A percentile compares a stretch with the other conserved stretches of the same genome.
Evolutionary conservation across 2,113 vertebrate genomes (phyloP).

Genomic region (Oenanthe oenanthe): DNA sequence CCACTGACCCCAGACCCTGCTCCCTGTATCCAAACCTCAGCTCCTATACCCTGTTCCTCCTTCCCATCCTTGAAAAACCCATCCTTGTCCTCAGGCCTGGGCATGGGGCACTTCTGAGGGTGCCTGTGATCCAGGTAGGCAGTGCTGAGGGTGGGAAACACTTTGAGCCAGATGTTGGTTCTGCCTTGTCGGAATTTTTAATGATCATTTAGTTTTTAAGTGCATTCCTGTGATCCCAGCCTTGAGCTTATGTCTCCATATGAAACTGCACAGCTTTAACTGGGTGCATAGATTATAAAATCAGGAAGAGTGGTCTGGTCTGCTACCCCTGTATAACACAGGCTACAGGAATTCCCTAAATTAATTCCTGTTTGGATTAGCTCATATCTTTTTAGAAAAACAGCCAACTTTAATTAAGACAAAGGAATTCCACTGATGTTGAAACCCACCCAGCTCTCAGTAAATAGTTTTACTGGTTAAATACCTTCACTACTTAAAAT

Average conservation of each 20-base stretch:
- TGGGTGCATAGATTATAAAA: constrained; percentile 47
- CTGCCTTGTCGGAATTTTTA: not conserved
- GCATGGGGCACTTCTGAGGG: not conserved
- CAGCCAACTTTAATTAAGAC: constrained; percentile 65
- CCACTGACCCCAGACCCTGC: not conserved
- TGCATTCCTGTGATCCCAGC: constrained; percentile 12
- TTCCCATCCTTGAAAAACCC: not conserved
- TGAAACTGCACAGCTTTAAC: not conserved
- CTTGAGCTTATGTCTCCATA: not conserved
- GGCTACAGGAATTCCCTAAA: constrained; percentile 64
- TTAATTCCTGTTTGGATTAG: constrained; percentile 70
- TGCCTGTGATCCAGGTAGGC: not conserved
- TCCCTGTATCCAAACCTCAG: not conserved
- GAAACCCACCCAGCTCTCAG: constrained; percentile 32
- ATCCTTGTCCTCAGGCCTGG: not conserved
- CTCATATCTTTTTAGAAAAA: constrained; percentile 65
- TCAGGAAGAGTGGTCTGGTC: constrained; percentile 48
- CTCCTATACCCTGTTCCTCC: not conserved
- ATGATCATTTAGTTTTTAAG: constrained; percentile 49
- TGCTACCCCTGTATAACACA: constrained; percentile 17
- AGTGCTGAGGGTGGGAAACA: not conserved
- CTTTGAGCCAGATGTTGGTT: constrained; percentile 31
- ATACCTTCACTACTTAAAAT: not conserved
- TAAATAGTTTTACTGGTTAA: constrained; percentile 44
- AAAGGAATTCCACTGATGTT: constrained; percentile 53